Evolutionary conservation across 2,888 invertebrate genomes (phyloP).

Genomic region (Palloptera scutellata): DNA sequence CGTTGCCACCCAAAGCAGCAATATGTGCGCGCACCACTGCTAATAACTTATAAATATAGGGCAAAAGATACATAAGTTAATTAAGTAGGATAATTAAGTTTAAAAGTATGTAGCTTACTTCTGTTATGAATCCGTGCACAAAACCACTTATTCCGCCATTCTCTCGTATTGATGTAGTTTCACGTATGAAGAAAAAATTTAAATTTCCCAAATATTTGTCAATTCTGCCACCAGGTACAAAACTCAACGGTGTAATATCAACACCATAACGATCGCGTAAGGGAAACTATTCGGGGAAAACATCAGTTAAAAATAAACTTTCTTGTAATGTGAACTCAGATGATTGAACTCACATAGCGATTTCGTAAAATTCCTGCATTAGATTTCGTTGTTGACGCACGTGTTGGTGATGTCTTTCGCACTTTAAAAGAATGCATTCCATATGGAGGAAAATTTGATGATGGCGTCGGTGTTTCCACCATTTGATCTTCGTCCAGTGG

Average conservation of each 20-base stretch:
- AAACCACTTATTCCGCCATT: slow-evolving; percentile 93
- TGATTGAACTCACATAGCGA: slow-evolving; percentile 27
- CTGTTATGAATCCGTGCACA: slow-evolving; percentile 91
- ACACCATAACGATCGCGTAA: slow-evolving; percentile 68
- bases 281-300: slow-evolving; percentile 51
- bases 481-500: slow-evolving; percentile 80
- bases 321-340: neutral
- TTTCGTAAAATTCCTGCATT: slow-evolving; percentile 18
- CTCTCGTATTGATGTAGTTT: slow-evolving; percentile 91
- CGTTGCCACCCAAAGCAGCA: slow-evolving; percentile 91
- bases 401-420: slow-evolving; percentile 68
- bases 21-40: slow-evolving; percentile 94
- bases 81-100: neutral
- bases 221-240: slow-evolving; percentile 79
- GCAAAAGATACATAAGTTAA: neutral
- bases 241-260: slow-evolving; percentile 82
- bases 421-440: slow-evolving; percentile 64
- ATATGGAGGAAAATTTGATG: slow-evolving; percentile 51
- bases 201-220: slow-evolving; percentile 88
- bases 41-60: slow-evolving; percentile 67
- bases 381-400: slow-evolving; percentile 49
- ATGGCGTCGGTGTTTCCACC: slow-evolving; percentile 56
- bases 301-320: neutral
- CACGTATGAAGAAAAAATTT: slow-evolving; percentile 94
- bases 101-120: slow-evolving; percentile 66